Percentiles rank a stretch among this genome's conserved stretches.
phyloP scores from a whole-genome alignment of 1,140 invertebrate genomes.

The Calliphora vicina region DNA sequence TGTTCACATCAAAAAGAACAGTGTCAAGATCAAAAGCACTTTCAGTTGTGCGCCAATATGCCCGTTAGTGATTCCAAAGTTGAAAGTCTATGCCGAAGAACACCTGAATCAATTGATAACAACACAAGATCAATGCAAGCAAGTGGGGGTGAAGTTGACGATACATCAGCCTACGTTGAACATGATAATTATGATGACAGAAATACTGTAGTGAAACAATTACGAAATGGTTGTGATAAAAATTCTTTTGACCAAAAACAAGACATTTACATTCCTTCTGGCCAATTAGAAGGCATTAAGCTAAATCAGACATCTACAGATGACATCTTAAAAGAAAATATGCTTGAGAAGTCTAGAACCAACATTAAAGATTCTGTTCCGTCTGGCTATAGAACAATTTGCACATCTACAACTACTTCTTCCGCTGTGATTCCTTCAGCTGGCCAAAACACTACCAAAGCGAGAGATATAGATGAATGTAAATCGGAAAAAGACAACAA shows the following conservation, averaged over 20 bases:
- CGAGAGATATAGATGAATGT: neutral
- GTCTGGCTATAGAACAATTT: neutral
- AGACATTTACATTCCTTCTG: neutral
- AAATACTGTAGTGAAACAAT: neutral
- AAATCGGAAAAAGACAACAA: neutral
- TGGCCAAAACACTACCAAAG: neutral
- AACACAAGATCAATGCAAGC: neutral
- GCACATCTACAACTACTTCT: neutral
- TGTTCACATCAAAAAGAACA: neutral
- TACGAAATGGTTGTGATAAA: conserved; percentile 17
- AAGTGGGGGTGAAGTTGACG: neutral
- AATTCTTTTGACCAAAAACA: neutral
- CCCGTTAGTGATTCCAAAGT: neutral
- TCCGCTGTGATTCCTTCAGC: neutral
- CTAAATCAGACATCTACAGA: neutral
- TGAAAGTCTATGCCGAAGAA: too few relatives aligned
- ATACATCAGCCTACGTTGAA: neutral
- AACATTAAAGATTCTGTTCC: neutral
- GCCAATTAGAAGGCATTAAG: neutral
- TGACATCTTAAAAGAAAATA: neutral
- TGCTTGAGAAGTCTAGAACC: neutral
- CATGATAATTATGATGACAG: neutral
- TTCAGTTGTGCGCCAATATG: neutral
- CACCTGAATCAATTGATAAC: too few relatives aligned
- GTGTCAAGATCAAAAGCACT: neutral